Evolutionary conservation across 2,797 vertebrate species (phyloP), one percentile per base, ranked within the genome.

Genomic region (Choloepus didactylus): DNA sequence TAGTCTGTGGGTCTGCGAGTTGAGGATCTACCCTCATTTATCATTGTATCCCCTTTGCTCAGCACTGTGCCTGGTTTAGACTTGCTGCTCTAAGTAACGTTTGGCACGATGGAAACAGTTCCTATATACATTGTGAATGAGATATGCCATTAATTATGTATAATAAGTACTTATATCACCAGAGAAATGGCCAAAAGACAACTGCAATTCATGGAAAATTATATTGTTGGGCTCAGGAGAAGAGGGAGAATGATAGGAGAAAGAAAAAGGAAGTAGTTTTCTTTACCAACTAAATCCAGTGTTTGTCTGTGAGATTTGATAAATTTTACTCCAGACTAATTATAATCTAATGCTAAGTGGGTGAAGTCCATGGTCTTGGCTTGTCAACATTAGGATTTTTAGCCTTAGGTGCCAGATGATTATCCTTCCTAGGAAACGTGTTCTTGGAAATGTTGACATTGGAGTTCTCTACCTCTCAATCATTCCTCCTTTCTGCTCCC

Each of bases 81-180:
- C 16, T 62, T 84, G 59, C 59, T 87, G 44, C 76, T 92, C 51
- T 85, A 51, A 44, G 62, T 93, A 35, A 69, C 54, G 31, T 64
- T 44, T 49, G 38, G 35, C 44, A 35, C 67, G 70, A 31, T 72
- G 44, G 56, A 87, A 92, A 82, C 62, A 86, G 76, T 38, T 90
- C 38, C 54, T 84, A 44, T 46, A 64, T 70, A 66, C 27, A 93
- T 64, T 95, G 66, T 81, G 31, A 90, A 56, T 91, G 72, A 94
- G 80, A 59, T 80, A 64, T 49, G 21, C 62, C 19, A 54, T 72
- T 83, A 35, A 51, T 88, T 83, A 67, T 66, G 66, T 89, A 31
- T 79, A 66, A 49, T 77, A 9, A 27, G 7, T 80, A 56, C 89
- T 83, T 41, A 44, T 49, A 49, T 79, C 29, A 77, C 21, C 81